Conservation (phyloP, 1,140 invertebrate species). For the Lordiphosa mommai region DNA sequence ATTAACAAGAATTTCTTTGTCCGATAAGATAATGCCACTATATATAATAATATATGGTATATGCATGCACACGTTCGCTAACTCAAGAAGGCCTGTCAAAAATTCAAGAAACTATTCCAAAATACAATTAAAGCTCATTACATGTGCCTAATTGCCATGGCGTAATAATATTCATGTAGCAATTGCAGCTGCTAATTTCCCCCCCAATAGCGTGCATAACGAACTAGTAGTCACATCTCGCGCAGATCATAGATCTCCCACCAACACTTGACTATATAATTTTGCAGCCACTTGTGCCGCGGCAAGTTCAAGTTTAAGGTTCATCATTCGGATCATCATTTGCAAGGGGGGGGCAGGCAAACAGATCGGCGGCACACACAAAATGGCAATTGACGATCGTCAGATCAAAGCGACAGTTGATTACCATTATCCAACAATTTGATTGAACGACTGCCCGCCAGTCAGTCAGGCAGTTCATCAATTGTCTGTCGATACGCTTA, state of each 20-base stretch:
- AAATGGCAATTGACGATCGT: neutral
- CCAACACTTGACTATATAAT: neutral
- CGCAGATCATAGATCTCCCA: neutral
- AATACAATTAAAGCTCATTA: constrained; percentile 50
- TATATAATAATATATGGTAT: too few species aligned
- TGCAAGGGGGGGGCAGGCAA: too few species aligned
- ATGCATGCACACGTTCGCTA: too few species aligned
- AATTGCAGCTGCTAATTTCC: constrained; percentile 36
- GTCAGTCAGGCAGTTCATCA: constrained; percentile 27
- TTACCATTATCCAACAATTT: constrained; percentile 58
- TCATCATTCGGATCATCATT: too few species aligned
- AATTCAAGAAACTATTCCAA: constrained; percentile 12
- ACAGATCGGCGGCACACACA: neutral
- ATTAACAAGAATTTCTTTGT: constrained; percentile 2
- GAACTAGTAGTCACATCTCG: neutral
- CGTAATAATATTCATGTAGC: constrained; percentile 62
- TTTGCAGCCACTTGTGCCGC: constrained; percentile 16
- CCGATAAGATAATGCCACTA: too few species aligned
- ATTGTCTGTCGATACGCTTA: constrained; percentile 55
- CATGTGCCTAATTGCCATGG: constrained; percentile 43
- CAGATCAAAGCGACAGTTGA: constrained; percentile 33
- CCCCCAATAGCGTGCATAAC: constrained; percentile 20
- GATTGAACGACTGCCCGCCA: constrained; percentile 28
- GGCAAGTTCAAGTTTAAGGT: too few species aligned
- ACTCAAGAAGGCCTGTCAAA: constrained; percentile 8